phyloP scores from a whole-genome alignment of 2,113 vertebrate genomes.

The Penelope pileata region DNA sequence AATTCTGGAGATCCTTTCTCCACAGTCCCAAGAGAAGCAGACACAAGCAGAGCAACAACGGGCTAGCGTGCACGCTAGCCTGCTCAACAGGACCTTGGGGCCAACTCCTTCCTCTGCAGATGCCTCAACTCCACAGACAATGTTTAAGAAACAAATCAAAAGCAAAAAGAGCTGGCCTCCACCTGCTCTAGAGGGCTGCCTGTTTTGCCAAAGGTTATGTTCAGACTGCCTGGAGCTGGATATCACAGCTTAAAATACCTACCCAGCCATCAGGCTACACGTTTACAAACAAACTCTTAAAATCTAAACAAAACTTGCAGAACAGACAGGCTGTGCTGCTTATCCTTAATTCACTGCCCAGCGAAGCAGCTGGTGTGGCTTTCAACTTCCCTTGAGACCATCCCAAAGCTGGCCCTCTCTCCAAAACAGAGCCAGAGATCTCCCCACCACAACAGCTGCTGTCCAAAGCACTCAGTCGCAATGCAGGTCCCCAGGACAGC shows the following conservation, averaged over 20 bases:
- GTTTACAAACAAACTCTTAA: conserved; percentile 5
- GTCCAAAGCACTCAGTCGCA: neutral
- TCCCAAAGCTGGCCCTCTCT: neutral
- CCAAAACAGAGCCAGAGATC: neutral
- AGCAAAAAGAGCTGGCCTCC: neutral
- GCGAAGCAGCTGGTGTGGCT: neutral
- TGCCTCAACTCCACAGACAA: neutral
- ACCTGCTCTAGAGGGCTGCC: neutral
- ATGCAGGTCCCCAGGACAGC: neutral
- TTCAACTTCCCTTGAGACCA: neutral
- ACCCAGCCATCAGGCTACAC: neutral
- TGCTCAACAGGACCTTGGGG: neutral
- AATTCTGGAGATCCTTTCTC: neutral
- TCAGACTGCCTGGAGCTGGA: neutral
- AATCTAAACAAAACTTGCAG: neutral
- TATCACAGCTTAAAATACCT: neutral
- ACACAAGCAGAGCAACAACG: neutral
- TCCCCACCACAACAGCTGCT: neutral
- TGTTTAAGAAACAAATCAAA: conserved; percentile 24
- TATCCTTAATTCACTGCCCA: neutral
- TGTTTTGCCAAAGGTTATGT: neutral
- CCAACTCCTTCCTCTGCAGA: neutral
- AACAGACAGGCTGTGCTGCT: neutral
- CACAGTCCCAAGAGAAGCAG: neutral
- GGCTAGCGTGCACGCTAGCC: neutral